phyloP scores from a whole-genome alignment of 2,888 invertebrate species.

The Acanthosoma haemorrhoidale region DNA sequence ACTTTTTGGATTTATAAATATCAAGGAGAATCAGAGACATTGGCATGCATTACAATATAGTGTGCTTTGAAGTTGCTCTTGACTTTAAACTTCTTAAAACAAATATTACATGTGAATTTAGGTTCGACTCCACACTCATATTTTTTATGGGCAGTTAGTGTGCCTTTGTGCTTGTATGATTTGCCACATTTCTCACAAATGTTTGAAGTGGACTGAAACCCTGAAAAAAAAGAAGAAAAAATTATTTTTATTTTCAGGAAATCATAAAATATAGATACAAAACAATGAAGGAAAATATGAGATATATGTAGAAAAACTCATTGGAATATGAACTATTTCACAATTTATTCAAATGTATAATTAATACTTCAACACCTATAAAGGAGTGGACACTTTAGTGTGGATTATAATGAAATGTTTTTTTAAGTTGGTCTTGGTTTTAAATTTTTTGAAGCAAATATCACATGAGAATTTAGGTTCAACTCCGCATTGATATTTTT shows the following conservation, averaged over 20 bases:
- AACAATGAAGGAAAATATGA: background rate
- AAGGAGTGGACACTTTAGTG: no score
- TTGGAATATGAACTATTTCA: no score
- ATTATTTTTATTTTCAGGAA: no score
- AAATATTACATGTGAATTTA: conserved; percentile 46
- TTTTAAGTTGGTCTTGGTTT: conserved; percentile 33
- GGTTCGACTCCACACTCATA: conserved; percentile 47
- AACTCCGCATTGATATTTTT: conserved; percentile 47
- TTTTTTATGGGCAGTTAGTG: conserved; percentile 43
- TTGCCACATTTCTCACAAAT: conserved; percentile 32
- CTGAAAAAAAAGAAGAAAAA: background rate
- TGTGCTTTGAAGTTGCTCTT: conserved; percentile 35
- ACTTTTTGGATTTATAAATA: no score
- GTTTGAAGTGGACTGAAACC: background rate
- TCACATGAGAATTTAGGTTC: conserved; percentile 46
- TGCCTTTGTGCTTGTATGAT: conserved; percentile 36
- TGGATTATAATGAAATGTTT: conserved; percentile 23
- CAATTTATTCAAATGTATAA: no score
- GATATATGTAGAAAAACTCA: background rate
- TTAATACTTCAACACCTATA: no score
- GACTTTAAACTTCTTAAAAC: conserved; percentile 37
- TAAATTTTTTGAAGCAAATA: conserved; percentile 42
- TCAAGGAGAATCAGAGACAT: no score
- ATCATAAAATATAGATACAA: background rate
- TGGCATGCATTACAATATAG: background rate